Base-by-base conservation (phyloP, 2,113 vertebrate species). In the Sinocyclocheilus anophthalmus region DNA sequence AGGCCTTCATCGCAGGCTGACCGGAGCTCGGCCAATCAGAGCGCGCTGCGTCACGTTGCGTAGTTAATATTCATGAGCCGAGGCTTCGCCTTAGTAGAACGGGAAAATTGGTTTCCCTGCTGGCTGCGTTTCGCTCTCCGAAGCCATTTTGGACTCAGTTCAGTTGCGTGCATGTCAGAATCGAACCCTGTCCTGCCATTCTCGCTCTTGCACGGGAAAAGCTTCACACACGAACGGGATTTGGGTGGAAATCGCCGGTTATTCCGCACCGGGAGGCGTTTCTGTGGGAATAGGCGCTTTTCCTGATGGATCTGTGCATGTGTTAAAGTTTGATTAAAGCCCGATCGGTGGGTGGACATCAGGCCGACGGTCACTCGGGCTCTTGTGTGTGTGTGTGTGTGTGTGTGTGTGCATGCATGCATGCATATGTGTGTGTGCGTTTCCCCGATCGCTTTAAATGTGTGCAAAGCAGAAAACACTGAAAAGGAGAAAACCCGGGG, bases 91-190 rank as follows among this genome's bases (percentile, higher is more conserved):
- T 0, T 83, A 83, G 67, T 83, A 55, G 11, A 55, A 2, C 1
- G 24, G 20, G 81, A 16, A 59, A 72, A 39, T 73, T 50, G 63
- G 24, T 82, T 94, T 94, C 92, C 91, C 92, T 91, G 87, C 92
- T 92, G 94, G 92, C 93, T 93, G 90, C 80, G 91, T 91, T 92
- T 89, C 53, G 86, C 91, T 92, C 92, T 89, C 91, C 89, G 90
- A 75, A 91, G 93, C 92, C 93, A 92, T 90, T 94, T 92, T 92
- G 93, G 93, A 93, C 78, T 84, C 90, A 69, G 91, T 94, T 94
- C 91, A 93, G 93, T 84, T 91, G 86, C 87, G 90, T 81, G 90
- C 76, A 69, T 84, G 85, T 82, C 85, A 87, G 59, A 76, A 72
- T 67, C 90, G 85, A 91, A 90, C 89, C 57, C 79, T 86, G 88